Evolutionary conservation across 2,113 vertebrate genomes (phyloP).

Genomic region (Thamnophis sirtalis): DNA sequence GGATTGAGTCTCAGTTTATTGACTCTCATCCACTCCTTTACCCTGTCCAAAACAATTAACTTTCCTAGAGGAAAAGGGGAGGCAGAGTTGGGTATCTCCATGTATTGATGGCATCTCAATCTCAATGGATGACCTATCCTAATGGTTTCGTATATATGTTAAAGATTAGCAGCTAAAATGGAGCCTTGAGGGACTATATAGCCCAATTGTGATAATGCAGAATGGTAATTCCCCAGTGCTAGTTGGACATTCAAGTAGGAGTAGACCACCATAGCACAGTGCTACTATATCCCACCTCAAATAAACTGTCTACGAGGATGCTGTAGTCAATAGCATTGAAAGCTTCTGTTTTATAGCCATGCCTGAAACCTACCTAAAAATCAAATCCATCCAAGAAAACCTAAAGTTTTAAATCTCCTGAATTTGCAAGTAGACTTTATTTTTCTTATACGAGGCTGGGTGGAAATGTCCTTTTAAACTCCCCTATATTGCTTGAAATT

Average conservation of each 20-base stretch:
- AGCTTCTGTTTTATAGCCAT: background rate
- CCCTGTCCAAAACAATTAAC: background rate
- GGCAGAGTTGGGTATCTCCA: background rate
- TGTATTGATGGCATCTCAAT: background rate
- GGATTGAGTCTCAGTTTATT: background rate
- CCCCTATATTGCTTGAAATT: background rate
- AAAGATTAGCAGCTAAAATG: background rate
- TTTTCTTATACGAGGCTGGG: background rate
- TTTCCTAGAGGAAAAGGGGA: background rate
- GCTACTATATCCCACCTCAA: background rate
- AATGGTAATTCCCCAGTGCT: background rate
- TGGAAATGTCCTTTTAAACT: background rate
- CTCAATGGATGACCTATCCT: background rate
- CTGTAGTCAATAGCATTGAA: background rate
- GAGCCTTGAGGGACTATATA: background rate
- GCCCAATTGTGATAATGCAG: background rate
- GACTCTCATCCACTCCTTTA: background rate
- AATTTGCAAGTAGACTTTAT: background rate
- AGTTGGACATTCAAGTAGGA: background rate
- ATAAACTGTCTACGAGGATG: background rate
- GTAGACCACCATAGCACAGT: background rate
- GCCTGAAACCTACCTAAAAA: background rate
- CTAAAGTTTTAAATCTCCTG: background rate
- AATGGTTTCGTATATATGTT: background rate
- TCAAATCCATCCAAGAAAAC: background rate